Percentiles rank a stretch among this genome's conserved stretches.
phyloP scores from a whole-genome alignment of 2,888 invertebrate genomes.

The Galeopsomyia nigrocyanea region DNA sequence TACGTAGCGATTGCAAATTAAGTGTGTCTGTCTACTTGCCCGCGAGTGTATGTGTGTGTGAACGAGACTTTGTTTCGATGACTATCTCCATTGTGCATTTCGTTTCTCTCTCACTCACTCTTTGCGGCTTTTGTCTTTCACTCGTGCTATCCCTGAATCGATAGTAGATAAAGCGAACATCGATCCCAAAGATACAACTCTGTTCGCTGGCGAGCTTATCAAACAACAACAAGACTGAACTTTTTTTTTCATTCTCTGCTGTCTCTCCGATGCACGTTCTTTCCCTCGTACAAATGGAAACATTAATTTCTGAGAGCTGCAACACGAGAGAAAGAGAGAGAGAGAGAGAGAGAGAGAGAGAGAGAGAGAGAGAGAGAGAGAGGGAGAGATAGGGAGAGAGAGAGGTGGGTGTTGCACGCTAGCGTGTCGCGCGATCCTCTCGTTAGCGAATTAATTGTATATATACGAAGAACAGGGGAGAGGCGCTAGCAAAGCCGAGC shows the following conservation, averaged over 20 bases:
- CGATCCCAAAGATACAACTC: not conserved
- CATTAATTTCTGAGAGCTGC: no score
- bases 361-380: no score
- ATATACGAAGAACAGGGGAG: no score
- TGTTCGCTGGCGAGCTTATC: not conserved
- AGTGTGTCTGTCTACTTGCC: not conserved
- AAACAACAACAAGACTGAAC: not conserved
- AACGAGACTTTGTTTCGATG: not conserved
- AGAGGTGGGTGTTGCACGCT: constrained; percentile 38
- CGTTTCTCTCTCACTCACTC: not conserved
- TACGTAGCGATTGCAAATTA: not conserved
- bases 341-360: no score
- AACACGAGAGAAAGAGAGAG: no score
- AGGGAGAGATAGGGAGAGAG: no score
- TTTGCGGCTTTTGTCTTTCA: not conserved
- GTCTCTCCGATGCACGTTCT: no score
- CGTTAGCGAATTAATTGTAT: constrained; percentile 58
- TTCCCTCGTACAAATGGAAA: no score
- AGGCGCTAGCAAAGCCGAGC: no score
- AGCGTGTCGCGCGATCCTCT: constrained; percentile 59
- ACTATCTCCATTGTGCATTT: not conserved
- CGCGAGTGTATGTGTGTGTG: not conserved
- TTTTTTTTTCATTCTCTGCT: no score
- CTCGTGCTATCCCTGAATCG: not conserved
- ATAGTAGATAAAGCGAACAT: not conserved